These are phyloP conservation scores for Oncorhynchus kisutch DNA, from an alignment of 2,113 vertebrate species.

Conservation along the genomic window DNA sequence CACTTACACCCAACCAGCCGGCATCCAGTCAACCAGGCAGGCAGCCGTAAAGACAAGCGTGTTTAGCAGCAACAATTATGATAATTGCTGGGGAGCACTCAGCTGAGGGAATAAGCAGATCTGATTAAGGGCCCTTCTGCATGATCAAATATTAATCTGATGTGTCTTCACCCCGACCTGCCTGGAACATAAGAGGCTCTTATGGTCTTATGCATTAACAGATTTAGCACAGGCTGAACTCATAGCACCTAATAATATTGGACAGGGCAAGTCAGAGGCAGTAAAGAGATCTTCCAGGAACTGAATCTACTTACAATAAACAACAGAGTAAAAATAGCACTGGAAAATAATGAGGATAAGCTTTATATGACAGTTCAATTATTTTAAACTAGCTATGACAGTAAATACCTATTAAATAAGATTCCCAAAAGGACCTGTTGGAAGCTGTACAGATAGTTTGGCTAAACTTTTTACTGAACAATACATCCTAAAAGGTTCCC, in stretches of 20 bases:
- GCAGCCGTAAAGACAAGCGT: slow-evolving; percentile 87
- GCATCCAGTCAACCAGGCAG: slow-evolving; percentile 63
- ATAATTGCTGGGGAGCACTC: slow-evolving; percentile 95
- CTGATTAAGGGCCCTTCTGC: slow-evolving; percentile 94
- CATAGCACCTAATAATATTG: slow-evolving; percentile 89
- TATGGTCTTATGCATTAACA: slow-evolving; percentile 94
- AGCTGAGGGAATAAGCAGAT: slow-evolving; percentile 87
- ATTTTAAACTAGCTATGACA: slow-evolving; percentile 55
- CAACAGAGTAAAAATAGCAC: slow-evolving; percentile 79
- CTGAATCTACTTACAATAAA: slow-evolving; percentile 90
- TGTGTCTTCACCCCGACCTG: slow-evolving; percentile 89
- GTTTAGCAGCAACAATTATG: slow-evolving; percentile 96
- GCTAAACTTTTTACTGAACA: slow-evolving; percentile 15
- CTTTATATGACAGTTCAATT: slow-evolving; percentile 62
- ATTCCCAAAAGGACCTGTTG: slow-evolving; percentile 65
- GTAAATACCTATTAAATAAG: slow-evolving; percentile 46
- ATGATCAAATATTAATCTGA: slow-evolving; percentile 98
- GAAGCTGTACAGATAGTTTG: slow-evolving; percentile 15
- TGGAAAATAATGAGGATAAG: slow-evolving; percentile 61
- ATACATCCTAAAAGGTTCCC: not conserved
- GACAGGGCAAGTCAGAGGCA: slow-evolving; percentile 79
- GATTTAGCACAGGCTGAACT: slow-evolving; percentile 87
- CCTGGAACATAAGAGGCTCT: slow-evolving; percentile 89
- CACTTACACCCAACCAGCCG: slow-evolving; percentile 79
- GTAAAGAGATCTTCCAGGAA: slow-evolving; percentile 79